phyloP scores from a whole-genome alignment of 2,113 vertebrate genomes.

The Equus przewalskii region DNA sequence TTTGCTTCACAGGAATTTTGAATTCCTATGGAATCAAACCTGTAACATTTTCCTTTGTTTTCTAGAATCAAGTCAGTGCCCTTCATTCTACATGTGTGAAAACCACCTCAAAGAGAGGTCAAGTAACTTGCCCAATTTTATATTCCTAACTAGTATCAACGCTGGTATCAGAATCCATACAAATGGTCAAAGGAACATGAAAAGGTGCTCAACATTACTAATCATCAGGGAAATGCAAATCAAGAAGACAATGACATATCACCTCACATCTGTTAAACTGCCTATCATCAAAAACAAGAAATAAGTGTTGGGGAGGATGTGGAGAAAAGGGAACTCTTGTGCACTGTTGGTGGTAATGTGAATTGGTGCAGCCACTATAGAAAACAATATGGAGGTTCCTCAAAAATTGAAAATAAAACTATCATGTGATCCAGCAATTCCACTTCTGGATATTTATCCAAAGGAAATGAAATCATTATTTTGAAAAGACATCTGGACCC shows the following conservation, averaged over 20 bases:
- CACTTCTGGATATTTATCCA: too few species aligned
- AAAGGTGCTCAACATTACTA: neutral
- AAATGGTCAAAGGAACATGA: neutral
- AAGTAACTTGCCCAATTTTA: neutral
- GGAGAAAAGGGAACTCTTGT: neutral
- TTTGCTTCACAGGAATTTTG: neutral
- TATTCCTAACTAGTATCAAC: neutral
- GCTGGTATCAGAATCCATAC: neutral
- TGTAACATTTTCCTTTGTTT: neutral
- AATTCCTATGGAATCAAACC: neutral
- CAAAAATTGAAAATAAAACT: too few species aligned
- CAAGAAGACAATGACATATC: neutral
- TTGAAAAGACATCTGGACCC: too few species aligned
- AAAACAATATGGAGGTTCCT: too few species aligned
- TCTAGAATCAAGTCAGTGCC: neutral
- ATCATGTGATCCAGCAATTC: too few species aligned
- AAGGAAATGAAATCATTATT: too few species aligned
- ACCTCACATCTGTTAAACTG: neutral
- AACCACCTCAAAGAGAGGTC: neutral
- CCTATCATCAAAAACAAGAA: neutral
- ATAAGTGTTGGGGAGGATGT: neutral
- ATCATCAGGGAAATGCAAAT: neutral
- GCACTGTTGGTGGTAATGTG: neutral
- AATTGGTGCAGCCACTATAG: neutral
- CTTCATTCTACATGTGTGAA: neutral